These are phyloP conservation scores for Montipora capricornis DNA, from an alignment of 64 coral and sea anemone genomes.

Conservation along the genomic window DNA sequence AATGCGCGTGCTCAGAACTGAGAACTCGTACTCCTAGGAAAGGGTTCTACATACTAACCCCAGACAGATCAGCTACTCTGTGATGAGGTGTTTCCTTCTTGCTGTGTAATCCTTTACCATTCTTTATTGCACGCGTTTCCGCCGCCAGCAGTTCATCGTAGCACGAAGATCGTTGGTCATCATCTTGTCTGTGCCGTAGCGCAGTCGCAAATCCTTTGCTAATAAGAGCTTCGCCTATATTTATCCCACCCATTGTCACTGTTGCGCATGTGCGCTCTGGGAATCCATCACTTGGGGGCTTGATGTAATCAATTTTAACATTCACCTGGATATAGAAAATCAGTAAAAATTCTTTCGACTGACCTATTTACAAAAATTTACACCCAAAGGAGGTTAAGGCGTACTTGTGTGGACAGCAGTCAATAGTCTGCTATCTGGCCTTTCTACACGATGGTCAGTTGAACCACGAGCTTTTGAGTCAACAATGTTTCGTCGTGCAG, in stretches of 20 bases:
- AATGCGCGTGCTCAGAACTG: no score
- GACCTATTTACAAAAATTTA: no score
- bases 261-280: conserved; percentile 95
- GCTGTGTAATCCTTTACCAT: conserved; percentile 92
- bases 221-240: conserved; percentile 92
- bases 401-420: no score
- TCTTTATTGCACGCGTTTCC: conserved; percentile 93
- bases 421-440: no score
- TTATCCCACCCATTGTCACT: conserved; percentile 83
- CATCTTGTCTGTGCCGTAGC: conserved; percentile 93
- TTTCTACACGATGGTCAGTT: no score
- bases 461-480: no score
- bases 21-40: no score
- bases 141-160: conserved; percentile 94
- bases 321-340: conserved; percentile 62
- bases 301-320: conserved; percentile 95
- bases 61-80: conserved; percentile 93
- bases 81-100: conserved; percentile 92
- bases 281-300: conserved; percentile 93
- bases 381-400: no score
- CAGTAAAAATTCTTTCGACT: no score
- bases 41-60: conserved; percentile 18
- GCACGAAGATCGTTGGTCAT: conserved; percentile 96
- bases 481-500: no score
- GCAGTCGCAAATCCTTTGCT: conserved; percentile 96